phyloP scores from a whole-genome alignment of 1,140 invertebrate species.

The Drosophila athabasca region DNA sequence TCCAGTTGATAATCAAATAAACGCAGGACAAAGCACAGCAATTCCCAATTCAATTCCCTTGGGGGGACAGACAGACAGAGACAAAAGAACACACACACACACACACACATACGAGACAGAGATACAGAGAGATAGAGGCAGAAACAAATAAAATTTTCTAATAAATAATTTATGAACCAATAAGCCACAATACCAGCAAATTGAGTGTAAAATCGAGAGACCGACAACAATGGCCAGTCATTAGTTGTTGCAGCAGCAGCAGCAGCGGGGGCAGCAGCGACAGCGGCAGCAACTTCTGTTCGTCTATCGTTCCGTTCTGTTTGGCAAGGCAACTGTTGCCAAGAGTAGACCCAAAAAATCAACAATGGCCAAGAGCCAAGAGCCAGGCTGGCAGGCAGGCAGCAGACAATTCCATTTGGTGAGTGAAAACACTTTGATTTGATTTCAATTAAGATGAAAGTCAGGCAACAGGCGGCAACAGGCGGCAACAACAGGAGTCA shows the following conservation, averaged over 20 bases:
- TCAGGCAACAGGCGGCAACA: conserved; percentile 27
- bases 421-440: conserved; percentile 80
- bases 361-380: conserved; percentile 42
- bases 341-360: background rate
- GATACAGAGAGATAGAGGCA: background rate
- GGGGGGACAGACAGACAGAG: background rate
- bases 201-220: conserved; percentile 70
- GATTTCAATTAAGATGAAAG: conserved; percentile 81
- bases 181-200: conserved; percentile 62
- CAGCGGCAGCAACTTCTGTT: conserved; percentile 1
- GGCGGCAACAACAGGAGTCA: background rate
- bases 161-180: conserved; percentile 76
- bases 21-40: conserved; percentile 8
- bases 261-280: background rate
- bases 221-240: conserved; percentile 66
- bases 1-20: conserved; percentile 24
- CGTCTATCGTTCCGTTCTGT: too few relatives aligned
- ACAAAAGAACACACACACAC: background rate
- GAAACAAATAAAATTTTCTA: conserved; percentile 54
- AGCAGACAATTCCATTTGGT: conserved; percentile 71
- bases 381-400: background rate
- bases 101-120: conserved; percentile 24
- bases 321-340: conserved; percentile 48
- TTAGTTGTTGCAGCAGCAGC: conserved; percentile 54
- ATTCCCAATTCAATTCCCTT: conserved; percentile 47